A percentile compares a stretch with the other conserved stretches of the same genome.
Evolutionary conservation across 2,113 vertebrate species (phyloP).

Genomic region (Pteropus alecto): DNA sequence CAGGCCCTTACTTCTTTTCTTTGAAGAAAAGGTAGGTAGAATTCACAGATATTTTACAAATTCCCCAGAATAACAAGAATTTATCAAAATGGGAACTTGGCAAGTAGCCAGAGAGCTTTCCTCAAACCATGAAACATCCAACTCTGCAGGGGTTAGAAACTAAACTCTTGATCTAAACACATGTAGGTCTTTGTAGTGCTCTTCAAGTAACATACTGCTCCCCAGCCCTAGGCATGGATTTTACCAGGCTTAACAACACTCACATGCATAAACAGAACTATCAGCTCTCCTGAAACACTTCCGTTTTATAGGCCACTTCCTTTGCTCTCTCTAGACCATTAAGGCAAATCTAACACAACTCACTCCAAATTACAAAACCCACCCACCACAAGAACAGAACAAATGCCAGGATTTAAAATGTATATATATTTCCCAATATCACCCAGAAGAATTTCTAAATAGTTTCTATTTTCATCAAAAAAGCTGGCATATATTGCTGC

Average conservation of each 20-base stretch:
- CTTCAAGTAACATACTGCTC: background rate
- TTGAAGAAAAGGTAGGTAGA: background rate
- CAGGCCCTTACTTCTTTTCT: background rate
- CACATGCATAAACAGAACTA: background rate
- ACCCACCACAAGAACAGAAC: background rate
- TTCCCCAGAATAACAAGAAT: background rate
- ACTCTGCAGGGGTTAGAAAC: background rate
- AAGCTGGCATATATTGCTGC: background rate
- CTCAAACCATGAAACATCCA: conserved; percentile 4
- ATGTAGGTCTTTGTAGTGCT: conserved; percentile 3
- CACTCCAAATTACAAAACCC: conserved; percentile 52
- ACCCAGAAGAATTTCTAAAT: conserved; percentile 64
- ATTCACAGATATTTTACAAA: conserved; percentile 6
- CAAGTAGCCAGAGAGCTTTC: background rate
- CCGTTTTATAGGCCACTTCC: conserved; percentile 45
- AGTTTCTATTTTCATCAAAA: conserved; percentile 68
- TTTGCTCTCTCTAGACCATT: background rate
- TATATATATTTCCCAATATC: conserved; percentile 62
- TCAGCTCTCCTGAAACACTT: background rate
- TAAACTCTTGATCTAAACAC: conserved; percentile 36
- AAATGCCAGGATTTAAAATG: conserved; percentile 54
- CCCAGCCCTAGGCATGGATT: background rate
- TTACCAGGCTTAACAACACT: background rate
- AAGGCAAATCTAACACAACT: conserved; percentile 49
- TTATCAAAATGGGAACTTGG: conserved; percentile 41